phyloP scores from a whole-genome alignment of 2,888 invertebrate genomes.

The Amblyjoppa fuscipennis region DNA sequence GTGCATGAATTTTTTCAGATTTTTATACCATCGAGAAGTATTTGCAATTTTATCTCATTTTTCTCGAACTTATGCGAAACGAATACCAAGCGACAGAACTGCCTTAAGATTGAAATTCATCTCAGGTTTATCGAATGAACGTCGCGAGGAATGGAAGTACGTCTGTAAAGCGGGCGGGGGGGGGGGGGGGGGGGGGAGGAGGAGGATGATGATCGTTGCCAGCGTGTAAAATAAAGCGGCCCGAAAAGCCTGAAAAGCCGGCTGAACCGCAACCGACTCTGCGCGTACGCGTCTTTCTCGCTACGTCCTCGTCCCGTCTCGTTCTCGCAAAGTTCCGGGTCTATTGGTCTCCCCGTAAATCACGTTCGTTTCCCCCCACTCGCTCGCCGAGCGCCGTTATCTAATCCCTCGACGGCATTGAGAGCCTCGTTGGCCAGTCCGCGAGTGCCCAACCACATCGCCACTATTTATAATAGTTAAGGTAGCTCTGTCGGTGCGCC shows the following conservation, averaged over 20 bases:
- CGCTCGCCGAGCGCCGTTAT: conserved; percentile 28
- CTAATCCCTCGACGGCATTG: not conserved
- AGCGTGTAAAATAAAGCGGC: not conserved
- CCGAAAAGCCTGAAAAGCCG: not conserved
- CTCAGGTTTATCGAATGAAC: not conserved
- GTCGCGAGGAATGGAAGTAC: not conserved
- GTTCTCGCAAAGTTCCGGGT: conserved; percentile 55
- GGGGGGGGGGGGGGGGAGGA: no score
- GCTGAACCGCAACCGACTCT: not conserved
- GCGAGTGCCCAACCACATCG: conserved; percentile 32
- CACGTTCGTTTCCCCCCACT: conserved; percentile 16
- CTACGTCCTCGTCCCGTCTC: conserved; percentile 51
- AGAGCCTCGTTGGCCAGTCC: conserved; percentile 31
- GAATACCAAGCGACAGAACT: no score
- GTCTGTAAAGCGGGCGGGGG: not conserved
- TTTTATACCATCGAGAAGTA: no score
- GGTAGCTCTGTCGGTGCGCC: no score
- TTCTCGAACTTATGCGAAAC: no score
- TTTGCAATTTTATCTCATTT: no score
- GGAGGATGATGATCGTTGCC: not conserved
- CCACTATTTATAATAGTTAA: conserved; percentile 58
- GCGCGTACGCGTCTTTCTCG: conserved; percentile 16
- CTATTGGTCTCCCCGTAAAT: not conserved
- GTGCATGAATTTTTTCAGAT: no score
- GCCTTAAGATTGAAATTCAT: not conserved